Evolutionary conservation across 2,888 invertebrate genomes (phyloP), one percentile per base, ranked within the genome.

Genomic region (Sesia apiformis): DNA sequence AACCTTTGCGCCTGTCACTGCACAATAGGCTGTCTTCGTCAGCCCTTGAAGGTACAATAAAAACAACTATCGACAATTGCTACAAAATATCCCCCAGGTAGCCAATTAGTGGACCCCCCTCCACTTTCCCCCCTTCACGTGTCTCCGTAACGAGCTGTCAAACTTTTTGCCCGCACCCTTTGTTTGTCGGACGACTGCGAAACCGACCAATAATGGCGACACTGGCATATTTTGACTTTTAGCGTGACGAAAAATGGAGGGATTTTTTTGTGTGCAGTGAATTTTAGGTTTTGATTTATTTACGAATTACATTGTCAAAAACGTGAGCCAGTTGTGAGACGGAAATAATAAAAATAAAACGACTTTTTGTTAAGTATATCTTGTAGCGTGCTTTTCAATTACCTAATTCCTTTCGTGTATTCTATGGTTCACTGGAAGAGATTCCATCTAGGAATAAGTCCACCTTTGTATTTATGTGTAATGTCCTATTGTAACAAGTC

Each of bases 111-210:
- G 62, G 50, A 8, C 51, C 56, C 40, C 6, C 8, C 5, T n/a
- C 6, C 43, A 5, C 51, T n/a, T 40, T 38, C 42, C 50, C 49
- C 41, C 40, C 39, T 23, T 46, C 43, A 52, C 58, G 59, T 61
- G 63, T 60, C 61, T 57, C 60, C 56, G 57, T 82, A 84, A 83
- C 83, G 81, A 84, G 78, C 78, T 76, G 84, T 80, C 84, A 83
- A 81, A 83, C 78, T 84, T 83, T 84, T 82, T 83, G 74, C 65
- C 46, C 43, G 65, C 69, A 71, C 73, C 74, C 74, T 77, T 78
- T 79, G 76, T 76, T 74, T 72, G 72, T n/a, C n/a, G 40, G 52
- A 8, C 52, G 40, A 50, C 50, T 50, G 50, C 38, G 52, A 52
- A 39, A 52, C 52, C 52, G 39, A 7, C 52, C 50, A 50, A 40